A percentile compares a stretch with the other conserved stretches of the same genome.
These are phyloP conservation scores for Bactericera cockerelli DNA, from an alignment of 1,140 invertebrate genomes.

Conservation along the genomic window DNA sequence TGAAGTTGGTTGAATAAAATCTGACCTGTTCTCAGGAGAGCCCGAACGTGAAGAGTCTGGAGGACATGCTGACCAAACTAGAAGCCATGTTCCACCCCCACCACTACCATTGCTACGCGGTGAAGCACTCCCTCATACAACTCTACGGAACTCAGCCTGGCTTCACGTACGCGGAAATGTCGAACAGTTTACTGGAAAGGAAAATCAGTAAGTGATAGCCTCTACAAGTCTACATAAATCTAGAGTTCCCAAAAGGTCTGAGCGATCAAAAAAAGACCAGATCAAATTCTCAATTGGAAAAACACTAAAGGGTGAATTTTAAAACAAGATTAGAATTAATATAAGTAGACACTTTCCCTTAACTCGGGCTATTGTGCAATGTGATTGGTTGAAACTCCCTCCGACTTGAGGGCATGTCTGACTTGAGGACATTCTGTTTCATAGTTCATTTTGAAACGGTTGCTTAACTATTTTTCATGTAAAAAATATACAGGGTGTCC, in stretches of 20 bases:
- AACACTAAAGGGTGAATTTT: not conserved
- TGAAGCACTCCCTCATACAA: slow-evolving; percentile 64
- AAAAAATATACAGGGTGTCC: too few species aligned
- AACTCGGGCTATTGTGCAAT: too few species aligned
- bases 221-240: not conserved
- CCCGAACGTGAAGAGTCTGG: slow-evolving; percentile 32
- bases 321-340: too few species aligned
- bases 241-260: not conserved
- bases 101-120: slow-evolving; percentile 61
- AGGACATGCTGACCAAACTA: slow-evolving; percentile 42
- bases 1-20: too few species aligned
- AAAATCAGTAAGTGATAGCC: slow-evolving; percentile 33
- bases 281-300: not conserved
- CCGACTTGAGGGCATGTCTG: too few species aligned
- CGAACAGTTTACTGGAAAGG: slow-evolving; percentile 39
- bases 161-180: slow-evolving; percentile 35
- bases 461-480: too few species aligned
- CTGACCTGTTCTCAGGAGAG: slow-evolving; percentile 15
- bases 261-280: not conserved
- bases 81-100: slow-evolving; percentile 54
- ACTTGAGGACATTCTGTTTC: too few species aligned
- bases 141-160: slow-evolving; percentile 48
- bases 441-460: too few species aligned
- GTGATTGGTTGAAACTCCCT: too few species aligned
- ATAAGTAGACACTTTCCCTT: too few species aligned